A percentile compares a stretch with the other conserved stretches of the same genome.
Conservation (phyloP, 2,797 vertebrate species). For the Margarornis squamiger region DNA sequence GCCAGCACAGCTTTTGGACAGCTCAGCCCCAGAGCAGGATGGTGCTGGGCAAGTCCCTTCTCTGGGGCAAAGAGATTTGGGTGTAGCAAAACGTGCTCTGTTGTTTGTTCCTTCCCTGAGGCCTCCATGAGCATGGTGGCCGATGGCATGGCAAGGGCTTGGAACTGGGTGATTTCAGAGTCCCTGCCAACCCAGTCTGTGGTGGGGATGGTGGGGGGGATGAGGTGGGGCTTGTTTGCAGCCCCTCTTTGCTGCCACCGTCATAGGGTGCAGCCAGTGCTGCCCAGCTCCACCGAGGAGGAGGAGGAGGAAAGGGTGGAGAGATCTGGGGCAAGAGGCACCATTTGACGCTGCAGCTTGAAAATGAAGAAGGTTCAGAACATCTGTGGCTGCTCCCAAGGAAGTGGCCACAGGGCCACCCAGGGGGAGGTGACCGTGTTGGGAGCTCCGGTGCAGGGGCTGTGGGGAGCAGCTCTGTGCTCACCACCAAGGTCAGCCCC, state of each 20-base stretch:
- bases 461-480: background rate
- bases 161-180: background rate
- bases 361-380: background rate
- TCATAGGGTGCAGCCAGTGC: fast-evolving
- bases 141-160: background rate
- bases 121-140: fast-evolving
- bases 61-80: background rate
- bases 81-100: background rate
- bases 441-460: background rate
- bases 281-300: background rate
- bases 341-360: background rate
- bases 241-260: background rate
- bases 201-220: fast-evolving
- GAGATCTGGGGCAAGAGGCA: background rate
- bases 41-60: background rate
- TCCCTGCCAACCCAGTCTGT: background rate
- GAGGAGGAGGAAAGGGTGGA: background rate
- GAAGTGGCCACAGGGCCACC: background rate
- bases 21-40: background rate
- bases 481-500: background rate
- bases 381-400: slow-evolving; percentile 5
- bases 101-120: background rate
- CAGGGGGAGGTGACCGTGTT: background rate
- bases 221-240: background rate
- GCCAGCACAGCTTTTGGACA: background rate